Evolutionary conservation across 2,113 vertebrate species (phyloP).

Genomic region (Neomonachus schauinslandi): DNA sequence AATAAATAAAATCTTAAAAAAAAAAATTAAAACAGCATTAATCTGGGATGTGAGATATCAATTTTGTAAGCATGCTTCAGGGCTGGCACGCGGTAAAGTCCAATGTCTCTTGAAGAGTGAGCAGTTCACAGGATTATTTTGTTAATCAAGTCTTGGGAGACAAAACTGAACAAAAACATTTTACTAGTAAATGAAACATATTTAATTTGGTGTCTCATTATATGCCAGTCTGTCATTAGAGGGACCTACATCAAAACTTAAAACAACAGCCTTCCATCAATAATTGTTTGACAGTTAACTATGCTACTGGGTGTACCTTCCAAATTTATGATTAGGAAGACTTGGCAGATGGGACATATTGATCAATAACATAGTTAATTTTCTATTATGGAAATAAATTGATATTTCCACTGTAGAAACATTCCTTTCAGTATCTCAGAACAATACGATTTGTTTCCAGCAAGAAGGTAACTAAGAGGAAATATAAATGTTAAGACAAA

Average conservation of each 20-base stretch:
- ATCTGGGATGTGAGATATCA: constrained; percentile 53
- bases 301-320: constrained; percentile 56
- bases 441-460: constrained; percentile 69
- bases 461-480: constrained; percentile 64
- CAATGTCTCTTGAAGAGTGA: not conserved
- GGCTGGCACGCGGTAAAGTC: not conserved
- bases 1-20: not conserved
- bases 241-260: constrained; percentile 30
- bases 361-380: constrained; percentile 78
- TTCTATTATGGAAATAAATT: constrained; percentile 78
- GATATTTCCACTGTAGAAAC: constrained; percentile 69
- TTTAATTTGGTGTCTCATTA: constrained; percentile 56
- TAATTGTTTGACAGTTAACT: constrained; percentile 73
- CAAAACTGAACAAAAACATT: constrained; percentile 58
- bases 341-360: constrained; percentile 72
- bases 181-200: constrained; percentile 52
- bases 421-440: constrained; percentile 66
- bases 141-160: constrained; percentile 55
- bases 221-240: constrained; percentile 19
- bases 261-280: constrained; percentile 42
- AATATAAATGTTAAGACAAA: constrained; percentile 64
- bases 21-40: constrained; percentile 55
- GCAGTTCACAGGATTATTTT: constrained; percentile 24
- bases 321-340: constrained; percentile 73
- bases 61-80: constrained; percentile 31